Conservation (phyloP, 2,113 vertebrate genomes). For the Odocoileus virginianus region DNA sequence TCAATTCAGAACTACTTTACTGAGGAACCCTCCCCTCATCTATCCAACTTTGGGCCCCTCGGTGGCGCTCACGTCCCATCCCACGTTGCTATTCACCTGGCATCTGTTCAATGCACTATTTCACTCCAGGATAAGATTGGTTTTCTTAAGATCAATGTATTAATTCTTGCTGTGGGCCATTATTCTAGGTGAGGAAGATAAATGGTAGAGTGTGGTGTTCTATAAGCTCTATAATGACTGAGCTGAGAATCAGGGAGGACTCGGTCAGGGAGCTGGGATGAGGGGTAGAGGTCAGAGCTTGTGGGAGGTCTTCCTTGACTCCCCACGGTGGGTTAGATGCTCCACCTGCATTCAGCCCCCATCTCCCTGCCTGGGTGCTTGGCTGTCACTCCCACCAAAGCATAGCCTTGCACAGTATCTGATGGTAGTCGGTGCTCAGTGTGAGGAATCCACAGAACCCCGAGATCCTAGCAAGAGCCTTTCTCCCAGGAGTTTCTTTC, state of each 20-base stretch:
- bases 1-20: not conserved
- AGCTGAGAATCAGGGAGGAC: not conserved
- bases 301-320: not conserved
- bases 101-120: not conserved
- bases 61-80: rapidly evolving
- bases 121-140: not conserved
- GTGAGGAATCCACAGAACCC: rapidly evolving
- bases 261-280: not conserved
- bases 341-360: no score
- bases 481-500: not conserved
- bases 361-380: not conserved
- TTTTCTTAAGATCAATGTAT: not conserved
- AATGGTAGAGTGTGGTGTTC: not conserved
- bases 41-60: not conserved
- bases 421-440: not conserved
- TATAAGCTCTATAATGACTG: not conserved
- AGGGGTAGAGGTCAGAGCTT: not conserved
- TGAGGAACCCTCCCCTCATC: not conserved
- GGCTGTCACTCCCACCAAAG: no score
- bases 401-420: not conserved
- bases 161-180: not conserved
- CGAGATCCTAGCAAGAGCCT: not conserved
- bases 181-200: not conserved
- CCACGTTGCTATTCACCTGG: not conserved
- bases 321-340: not conserved